Base-by-base conservation (phyloP, 2,888 invertebrate species). In the Caenorhabditis sp. region DNA sequence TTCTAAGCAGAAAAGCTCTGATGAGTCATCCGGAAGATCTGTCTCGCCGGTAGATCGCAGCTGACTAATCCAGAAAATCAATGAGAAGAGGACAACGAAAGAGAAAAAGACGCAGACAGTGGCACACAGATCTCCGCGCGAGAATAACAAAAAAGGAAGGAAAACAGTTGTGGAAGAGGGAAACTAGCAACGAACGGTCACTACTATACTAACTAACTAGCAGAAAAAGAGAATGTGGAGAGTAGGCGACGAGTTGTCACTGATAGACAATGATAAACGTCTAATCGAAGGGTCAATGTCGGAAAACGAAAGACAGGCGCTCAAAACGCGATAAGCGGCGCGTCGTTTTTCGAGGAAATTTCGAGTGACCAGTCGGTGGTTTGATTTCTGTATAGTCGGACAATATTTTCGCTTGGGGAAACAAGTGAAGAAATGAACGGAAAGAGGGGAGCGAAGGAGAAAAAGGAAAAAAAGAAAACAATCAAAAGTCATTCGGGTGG, bases 211-310 rank as follows among this genome's bases (percentile, higher is more conserved):
- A 56, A 55, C 58, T 58, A 53, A 45, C n/a, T 43, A 43, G 35
- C 52, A 26, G 26, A n/a, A 27, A 52, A 15, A 27, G 43, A 35
- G 35, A 35, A 48, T 53, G 46, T 8, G 35, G 37, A 11, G 53
- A 63, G 45, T 55, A 59, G 43, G 59, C 48, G 68, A 59, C 11
- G 35, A 68, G 52, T 68, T 68, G 53, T 68, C 52, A 53, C 17
- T 32, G 24, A 26, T 4, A 30, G 32, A 6, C 24, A 11, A 11
- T 26, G 68, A 58, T 68, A 50, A 45, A 30, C 58, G 55, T 45
- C 26, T 55, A 26, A 65, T 15, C 32, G 43, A 45, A 37, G 24
- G 55, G 55, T 55, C 55, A 55, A 39, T 65, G 65, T 65, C 65
- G 55, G 53, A 39, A 65, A 55, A 24, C 32, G 63, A 45, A 37